These are phyloP conservation scores for Eurytoma adleriae DNA, from an alignment of 2,888 invertebrate species.

Conservation along the genomic window DNA sequence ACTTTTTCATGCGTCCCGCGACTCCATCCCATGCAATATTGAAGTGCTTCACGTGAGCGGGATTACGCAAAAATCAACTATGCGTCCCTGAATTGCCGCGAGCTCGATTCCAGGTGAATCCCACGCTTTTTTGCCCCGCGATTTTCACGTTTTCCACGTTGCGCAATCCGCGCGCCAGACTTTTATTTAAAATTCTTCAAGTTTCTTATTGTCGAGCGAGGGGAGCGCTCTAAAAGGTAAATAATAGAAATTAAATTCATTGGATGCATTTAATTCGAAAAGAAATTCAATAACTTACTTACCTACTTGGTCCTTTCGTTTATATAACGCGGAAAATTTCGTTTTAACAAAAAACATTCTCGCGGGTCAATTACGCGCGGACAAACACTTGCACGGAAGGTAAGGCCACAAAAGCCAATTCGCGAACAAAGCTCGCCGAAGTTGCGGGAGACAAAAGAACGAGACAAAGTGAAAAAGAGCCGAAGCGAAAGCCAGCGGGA, in stretches of 20 bases:
- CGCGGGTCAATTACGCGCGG: background rate
- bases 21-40: constrained; percentile 9
- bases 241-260: too few species aligned
- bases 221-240: too few species aligned
- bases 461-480: background rate
- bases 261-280: too few species aligned
- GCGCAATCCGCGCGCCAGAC: too few species aligned
- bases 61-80: constrained; percentile 27
- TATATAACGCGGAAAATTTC: too few species aligned
- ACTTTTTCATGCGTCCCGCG: constrained; percentile 20
- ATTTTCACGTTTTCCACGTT: too few species aligned
- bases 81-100: constrained; percentile 10
- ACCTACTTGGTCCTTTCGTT: too few species aligned
- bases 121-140: background rate
- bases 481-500: background rate
- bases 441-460: constrained; percentile 10
- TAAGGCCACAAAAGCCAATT: constrained; percentile 3
- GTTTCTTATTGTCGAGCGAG: too few species aligned
- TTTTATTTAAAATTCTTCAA: too few species aligned
- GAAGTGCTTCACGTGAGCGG: background rate
- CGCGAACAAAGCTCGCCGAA: constrained; percentile 17
- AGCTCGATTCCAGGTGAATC: background rate
- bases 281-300: too few species aligned
- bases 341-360: background rate
- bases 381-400: background rate